Base-by-base conservation (phyloP, 2,797 vertebrate genomes). In the Myotis myotis region DNA sequence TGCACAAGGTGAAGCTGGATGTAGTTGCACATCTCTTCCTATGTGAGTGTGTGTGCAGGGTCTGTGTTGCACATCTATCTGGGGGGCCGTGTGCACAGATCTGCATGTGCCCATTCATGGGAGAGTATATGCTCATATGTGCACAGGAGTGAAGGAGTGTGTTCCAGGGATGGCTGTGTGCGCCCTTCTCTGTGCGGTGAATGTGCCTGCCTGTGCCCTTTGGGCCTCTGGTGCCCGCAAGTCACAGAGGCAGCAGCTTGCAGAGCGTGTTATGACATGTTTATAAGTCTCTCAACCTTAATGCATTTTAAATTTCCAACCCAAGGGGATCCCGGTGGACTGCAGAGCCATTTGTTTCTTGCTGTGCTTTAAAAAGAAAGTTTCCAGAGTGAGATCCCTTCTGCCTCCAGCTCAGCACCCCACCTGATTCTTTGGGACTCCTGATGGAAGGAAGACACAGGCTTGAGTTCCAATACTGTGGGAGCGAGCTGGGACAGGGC, bases 281-380 rank as follows among this genome's bases (percentile, higher is more conserved):
- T 96, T 97, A 96, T 96, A 92, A 95, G 93, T 89, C 88, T 95
- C 88, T 94, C 95, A 95, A 94, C 95, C 91, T 96, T 93, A 97
- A 97, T 97, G 96, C 96, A 97, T 97, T 97, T 95, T 93, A 95
- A 96, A 97, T 97, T 95, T 97, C 86, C 95, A 96, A 96, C 92
- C 93, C 79, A 94, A 90, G 96, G 95, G 23, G 12, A 93, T 96
- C 95, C 82, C 30, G 0, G 66, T 91, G 89, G 96, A 95, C 84
- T 94, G 88, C 95, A 93, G 93, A 86, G 83, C 75, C 96, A 87
- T 97, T 97, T 96, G 92, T 96, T 96, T 95, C 71, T 95, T 81
- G 89, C 86, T 97, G 74, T 66, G 85, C 62, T 92, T 93, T 94
- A 76, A 88, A 96, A 95, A 95, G 88, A 80, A 93, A 93, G 66